A percentile compares a stretch with the other conserved stretches of the same genome.
phyloP scores from a whole-genome alignment of 2,797 vertebrate genomes.

The Paguma larvata region DNA sequence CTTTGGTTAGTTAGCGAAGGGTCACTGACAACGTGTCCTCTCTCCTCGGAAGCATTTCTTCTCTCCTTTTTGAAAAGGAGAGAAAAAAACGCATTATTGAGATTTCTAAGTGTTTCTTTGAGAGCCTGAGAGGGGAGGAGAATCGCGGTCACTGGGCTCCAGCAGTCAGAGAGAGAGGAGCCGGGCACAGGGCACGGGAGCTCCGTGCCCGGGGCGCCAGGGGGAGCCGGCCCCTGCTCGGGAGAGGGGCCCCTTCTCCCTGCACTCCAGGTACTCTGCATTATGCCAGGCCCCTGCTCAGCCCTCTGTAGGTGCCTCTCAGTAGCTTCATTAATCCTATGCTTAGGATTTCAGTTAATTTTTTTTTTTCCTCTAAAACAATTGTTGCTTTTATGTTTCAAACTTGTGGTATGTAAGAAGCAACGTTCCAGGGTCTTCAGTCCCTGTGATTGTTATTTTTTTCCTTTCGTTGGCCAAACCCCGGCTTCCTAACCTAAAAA shows the following conservation, averaged over 20 bases:
- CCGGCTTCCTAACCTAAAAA: not conserved
- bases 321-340: not conserved
- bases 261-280: fast-evolving
- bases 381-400: slow-evolving; percentile 7
- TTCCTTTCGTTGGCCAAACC: not conserved
- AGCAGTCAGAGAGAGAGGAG: not conserved
- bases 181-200: too few species aligned
- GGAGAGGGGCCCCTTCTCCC: not conserved
- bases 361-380: not conserved
- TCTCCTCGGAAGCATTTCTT: not conserved
- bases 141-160: not conserved
- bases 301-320: not conserved
- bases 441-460: not conserved
- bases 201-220: fast-evolving
- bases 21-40: not conserved
- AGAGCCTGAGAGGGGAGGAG: not conserved
- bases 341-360: not conserved
- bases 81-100: not conserved
- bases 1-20: not conserved
- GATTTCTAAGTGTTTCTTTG: not conserved
- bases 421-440: not conserved
- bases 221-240: not conserved
- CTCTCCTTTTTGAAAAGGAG: slow-evolving; percentile 9
- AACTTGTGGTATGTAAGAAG: not conserved
- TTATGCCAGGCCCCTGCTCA: fast-evolving